Evolutionary conservation across 1,140 invertebrate genomes (phyloP).

Genomic region (Gryon sp.): DNA sequence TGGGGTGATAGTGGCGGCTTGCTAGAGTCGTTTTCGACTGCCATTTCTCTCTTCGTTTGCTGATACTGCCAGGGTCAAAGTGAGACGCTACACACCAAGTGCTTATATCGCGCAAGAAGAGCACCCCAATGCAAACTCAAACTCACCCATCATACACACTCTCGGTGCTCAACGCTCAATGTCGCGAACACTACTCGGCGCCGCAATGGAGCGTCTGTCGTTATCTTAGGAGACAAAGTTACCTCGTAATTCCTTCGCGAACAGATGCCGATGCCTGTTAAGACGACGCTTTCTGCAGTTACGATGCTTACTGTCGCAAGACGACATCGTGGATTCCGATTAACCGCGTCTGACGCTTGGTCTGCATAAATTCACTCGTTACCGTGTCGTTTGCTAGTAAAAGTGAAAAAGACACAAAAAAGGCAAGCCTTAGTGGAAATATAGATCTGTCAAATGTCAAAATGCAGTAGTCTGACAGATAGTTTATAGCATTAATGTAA

Average conservation of each 20-base stretch:
- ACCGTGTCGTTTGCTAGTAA: conserved; percentile 58
- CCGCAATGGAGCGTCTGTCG: conserved; percentile 71
- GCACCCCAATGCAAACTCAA: conserved; percentile 78
- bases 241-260: conserved; percentile 79
- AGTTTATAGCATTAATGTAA: neutral
- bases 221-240: conserved; percentile 79
- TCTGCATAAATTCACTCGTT: conserved; percentile 66
- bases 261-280: conserved; percentile 78
- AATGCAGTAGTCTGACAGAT: neutral
- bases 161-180: conserved; percentile 66
- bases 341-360: conserved; percentile 63
- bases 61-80: conserved; percentile 29
- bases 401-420: conserved; percentile 20
- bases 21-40: conserved; percentile 73
- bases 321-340: conserved; percentile 65
- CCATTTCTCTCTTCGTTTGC: conserved; percentile 25
- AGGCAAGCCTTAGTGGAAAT: neutral
- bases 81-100: conserved; percentile 40
- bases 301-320: conserved; percentile 59
- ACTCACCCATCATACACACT: conserved; percentile 79
- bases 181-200: conserved; percentile 69
- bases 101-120: conserved; percentile 78
- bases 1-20: conserved; percentile 78
- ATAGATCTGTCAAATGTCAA: too few species aligned
- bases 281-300: conserved; percentile 71